Percentiles rank a stretch among this genome's conserved stretches.
These are phyloP conservation scores for Tiliacea citrago DNA, from an alignment of 2,888 invertebrate species.

Conservation along the genomic window DNA sequence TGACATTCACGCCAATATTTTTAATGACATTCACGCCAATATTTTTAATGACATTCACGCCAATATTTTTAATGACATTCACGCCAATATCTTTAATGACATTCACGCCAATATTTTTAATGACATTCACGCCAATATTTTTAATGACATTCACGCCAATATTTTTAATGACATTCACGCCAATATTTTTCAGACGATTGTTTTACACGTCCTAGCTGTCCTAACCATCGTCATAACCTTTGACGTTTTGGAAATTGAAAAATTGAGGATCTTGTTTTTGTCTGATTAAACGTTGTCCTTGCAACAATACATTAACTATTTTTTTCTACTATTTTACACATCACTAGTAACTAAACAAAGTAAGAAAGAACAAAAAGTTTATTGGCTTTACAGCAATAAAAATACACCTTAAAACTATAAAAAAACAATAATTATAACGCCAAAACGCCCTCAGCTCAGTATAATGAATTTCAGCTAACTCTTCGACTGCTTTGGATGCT, in stretches of 20 bases:
- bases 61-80: neutral
- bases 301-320: too few species aligned
- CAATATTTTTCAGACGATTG: neutral
- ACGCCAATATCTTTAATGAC: constrained; percentile 19
- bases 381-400: too few species aligned
- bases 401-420: too few species aligned
- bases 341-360: too few species aligned
- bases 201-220: neutral
- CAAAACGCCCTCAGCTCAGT: too few species aligned
- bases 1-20: too few species aligned
- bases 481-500: neutral
- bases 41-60: neutral
- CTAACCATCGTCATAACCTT: neutral
- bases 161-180: constrained; percentile 9
- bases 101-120: neutral
- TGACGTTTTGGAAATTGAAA: constrained; percentile 21
- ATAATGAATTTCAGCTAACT: too few species aligned
- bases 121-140: neutral
- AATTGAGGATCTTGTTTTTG: neutral
- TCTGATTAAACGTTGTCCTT: too few species aligned
- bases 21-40: neutral
- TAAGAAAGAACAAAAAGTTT: too few species aligned
- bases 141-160: neutral
- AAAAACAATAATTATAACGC: too few species aligned
- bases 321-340: too few species aligned